Base-by-base conservation (phyloP, 30 jellyfish, hydroid and myxozoan genomes). In the Nemopilema nomurai region DNA sequence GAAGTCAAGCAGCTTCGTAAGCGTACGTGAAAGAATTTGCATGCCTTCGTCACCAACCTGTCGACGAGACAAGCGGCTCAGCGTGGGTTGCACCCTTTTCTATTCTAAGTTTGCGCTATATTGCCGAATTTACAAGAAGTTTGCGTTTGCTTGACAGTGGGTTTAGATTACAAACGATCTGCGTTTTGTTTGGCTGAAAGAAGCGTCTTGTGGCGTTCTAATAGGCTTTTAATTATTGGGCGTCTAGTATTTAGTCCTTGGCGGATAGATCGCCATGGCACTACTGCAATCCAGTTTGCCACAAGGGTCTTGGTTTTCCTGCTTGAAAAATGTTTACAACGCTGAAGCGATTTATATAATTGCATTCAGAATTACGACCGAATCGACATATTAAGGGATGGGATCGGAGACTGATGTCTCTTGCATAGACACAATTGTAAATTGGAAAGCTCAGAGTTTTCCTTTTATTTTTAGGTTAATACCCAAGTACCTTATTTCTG, bases 191-290 rank as follows among this genome's bases (percentile, higher is more conserved):
- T 41, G 57, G 13, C 13, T 6, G 57, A 41, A 69, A 18, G 69
- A 73, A n/a, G 69, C 68, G 69, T 66, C 69, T 73, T 31, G n/a
- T 28, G 28, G 69, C 29, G 51, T 31, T 41, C 33, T 73, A 73
- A 73, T 73, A 29, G 83, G 83, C 25, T 73, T 73, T 63, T 73
- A 19, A 33, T 73, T 41, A 41, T 41, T 41, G 29, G 69, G 41
- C 51, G 83, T 73, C 83, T 73, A 28, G 69, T 73, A 27, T 69
- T 73, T 73, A 73, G 83, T 73, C 69, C n/a, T 41, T 69, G 24
- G 28, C 69, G 69, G 83, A 73, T 73, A 73, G 33, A 16, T 73
- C 51, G 25, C 68, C 41, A 31, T 31, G 83, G 49, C 69, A 18
- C 64, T 32, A 29, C 23, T 1, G 49, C 83, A 73, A 73, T 32